Percentiles rank a stretch among this genome's conserved stretches.
Conservation (phyloP, 1,140 invertebrate species). For the Hylaeus volcanicus region DNA sequence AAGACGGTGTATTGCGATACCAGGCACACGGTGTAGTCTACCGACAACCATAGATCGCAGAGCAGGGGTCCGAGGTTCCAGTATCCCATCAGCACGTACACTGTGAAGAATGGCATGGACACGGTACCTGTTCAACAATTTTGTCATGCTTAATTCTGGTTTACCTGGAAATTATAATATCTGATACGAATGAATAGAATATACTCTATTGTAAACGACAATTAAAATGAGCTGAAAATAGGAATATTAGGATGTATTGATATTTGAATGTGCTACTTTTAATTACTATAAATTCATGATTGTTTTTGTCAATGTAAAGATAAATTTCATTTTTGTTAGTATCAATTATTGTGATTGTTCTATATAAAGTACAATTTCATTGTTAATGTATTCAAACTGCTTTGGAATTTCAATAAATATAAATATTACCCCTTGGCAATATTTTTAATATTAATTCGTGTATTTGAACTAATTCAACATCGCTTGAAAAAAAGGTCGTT, state of each 20-base stretch:
- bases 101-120: slow-evolving; percentile 97
- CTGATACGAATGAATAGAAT: neutral
- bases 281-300: neutral
- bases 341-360: neutral
- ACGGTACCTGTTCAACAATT: slow-evolving; percentile 87
- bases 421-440: neutral
- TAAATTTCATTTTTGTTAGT: neutral
- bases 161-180: neutral
- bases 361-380: no score
- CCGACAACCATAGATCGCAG: slow-evolving; percentile 99
- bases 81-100: slow-evolving; percentile 96
- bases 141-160: neutral
- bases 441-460: neutral
- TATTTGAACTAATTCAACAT: no score
- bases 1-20: slow-evolving; percentile 99
- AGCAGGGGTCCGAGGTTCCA: slow-evolving; percentile 98
- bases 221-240: no score
- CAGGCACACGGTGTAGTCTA: slow-evolving; percentile 99
- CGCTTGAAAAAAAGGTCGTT: no score
- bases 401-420: neutral
- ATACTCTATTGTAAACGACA: neutral
- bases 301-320: no score
- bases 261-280: neutral
- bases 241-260: neutral
- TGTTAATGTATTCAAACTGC: neutral